These are phyloP conservation scores for Lasaia peninsularis DNA, from an alignment of 1,140 invertebrate genomes.

Conservation along the genomic window DNA sequence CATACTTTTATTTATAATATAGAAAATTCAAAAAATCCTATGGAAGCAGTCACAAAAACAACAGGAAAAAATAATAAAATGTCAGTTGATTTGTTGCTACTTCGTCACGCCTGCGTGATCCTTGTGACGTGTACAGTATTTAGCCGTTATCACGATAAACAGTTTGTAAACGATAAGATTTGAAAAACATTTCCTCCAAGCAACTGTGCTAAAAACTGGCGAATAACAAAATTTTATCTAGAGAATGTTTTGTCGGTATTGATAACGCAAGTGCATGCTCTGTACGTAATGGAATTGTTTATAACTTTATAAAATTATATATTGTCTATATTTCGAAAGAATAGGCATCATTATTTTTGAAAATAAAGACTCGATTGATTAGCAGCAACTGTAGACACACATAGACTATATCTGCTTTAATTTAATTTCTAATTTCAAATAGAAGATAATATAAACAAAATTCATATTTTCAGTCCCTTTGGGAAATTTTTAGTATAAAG, in stretches of 20 bases:
- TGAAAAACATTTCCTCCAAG: slow-evolving; percentile 11
- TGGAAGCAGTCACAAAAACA: too few species aligned
- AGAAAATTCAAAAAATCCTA: not conserved
- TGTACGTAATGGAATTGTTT: slow-evolving; percentile 11
- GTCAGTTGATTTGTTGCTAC: not conserved
- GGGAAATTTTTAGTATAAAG: too few species aligned
- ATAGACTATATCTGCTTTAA: too few species aligned
- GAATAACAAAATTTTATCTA: slow-evolving; percentile 6
- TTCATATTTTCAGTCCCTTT: too few species aligned
- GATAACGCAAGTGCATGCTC: not conserved
- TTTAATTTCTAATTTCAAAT: too few species aligned
- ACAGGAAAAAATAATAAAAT: not conserved
- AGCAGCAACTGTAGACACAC: too few species aligned
- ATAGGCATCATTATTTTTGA: too few species aligned
- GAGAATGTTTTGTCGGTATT: slow-evolving; percentile 5
- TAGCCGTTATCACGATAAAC: slow-evolving; percentile 10
- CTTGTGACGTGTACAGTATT: not conserved
- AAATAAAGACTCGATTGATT: too few species aligned
- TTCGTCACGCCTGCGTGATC: not conserved
- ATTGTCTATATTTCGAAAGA: too few species aligned
- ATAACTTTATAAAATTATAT: not conserved
- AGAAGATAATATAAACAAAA: too few species aligned
- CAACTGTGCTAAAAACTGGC: slow-evolving; percentile 9
- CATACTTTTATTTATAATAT: not conserved
- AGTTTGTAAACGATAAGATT: slow-evolving; percentile 12